These are phyloP conservation scores for Teleiodes luculella DNA, from an alignment of 2,888 invertebrate genomes.

Conservation along the genomic window DNA sequence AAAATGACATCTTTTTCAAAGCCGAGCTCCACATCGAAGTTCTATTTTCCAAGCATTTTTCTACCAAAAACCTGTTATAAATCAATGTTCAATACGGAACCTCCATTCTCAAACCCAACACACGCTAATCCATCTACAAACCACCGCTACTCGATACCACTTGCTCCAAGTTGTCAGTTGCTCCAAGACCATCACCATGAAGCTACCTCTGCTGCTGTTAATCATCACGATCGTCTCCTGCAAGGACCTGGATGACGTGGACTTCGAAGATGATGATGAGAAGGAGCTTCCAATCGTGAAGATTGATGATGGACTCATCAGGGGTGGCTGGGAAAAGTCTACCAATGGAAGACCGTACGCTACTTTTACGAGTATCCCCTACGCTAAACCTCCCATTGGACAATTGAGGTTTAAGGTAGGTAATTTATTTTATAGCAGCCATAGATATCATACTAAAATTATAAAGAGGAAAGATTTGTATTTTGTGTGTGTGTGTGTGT, in stretches of 20 bases:
- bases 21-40: too few species aligned
- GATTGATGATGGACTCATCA: constrained; percentile 26
- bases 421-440: not conserved
- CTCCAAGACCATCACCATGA: not conserved
- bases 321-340: constrained; percentile 31
- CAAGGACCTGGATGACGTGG: constrained; percentile 4
- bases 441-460: too few species aligned
- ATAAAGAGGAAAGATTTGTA: too few species aligned
- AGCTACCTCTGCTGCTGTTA: not conserved
- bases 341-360: constrained; percentile 44
- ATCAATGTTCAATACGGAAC: too few species aligned
- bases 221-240: not conserved
- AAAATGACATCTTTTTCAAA: too few species aligned
- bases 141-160: not conserved
- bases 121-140: not conserved
- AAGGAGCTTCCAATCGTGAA: constrained; percentile 22
- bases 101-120: not conserved
- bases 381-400: constrained; percentile 75
- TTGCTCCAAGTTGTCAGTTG: not conserved
- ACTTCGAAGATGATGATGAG: not conserved
- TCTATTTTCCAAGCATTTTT: too few species aligned
- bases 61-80: too few species aligned
- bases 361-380: constrained; percentile 79
- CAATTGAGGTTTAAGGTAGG: constrained; percentile 63
- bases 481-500: too few species aligned